These are phyloP conservation scores for Hyposoter dolosus DNA, from an alignment of 2,888 invertebrate species.

Conservation along the genomic window DNA sequence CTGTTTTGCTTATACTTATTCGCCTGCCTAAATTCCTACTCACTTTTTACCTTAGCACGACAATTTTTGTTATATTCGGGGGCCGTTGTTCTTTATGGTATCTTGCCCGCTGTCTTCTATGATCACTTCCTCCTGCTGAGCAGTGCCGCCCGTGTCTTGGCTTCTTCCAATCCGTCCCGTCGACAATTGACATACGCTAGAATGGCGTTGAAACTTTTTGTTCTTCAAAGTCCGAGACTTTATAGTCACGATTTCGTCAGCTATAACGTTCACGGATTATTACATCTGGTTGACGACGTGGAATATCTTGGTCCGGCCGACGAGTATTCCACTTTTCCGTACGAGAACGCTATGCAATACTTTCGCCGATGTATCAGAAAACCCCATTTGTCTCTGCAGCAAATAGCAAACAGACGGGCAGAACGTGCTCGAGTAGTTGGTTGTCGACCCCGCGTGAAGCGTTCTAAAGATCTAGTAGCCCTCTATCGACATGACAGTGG, in stretches of 20 bases:
- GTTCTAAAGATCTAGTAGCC: not conserved
- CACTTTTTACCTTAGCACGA: not conserved
- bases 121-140: conserved; percentile 42
- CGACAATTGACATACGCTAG: conserved; percentile 25
- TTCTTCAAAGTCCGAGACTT: not conserved
- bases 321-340: conserved; percentile 37
- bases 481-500: conserved; percentile 3
- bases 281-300: conserved; percentile 49
- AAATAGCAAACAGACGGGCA: conserved; percentile 29
- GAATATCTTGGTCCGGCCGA: conserved; percentile 23
- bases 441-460: not conserved
- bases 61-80: conserved; percentile 33
- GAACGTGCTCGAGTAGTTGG: conserved; percentile 1
- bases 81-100: conserved; percentile 13
- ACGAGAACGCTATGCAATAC: conserved; percentile 35
- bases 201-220: conserved; percentile 22
- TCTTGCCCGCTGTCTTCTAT: conserved; percentile 5
- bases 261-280: conserved; percentile 41
- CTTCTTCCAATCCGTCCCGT: not conserved
- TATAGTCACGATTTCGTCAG: not conserved
- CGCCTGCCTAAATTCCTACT: no score
- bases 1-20: no score
- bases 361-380: conserved; percentile 27
- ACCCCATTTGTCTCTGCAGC: conserved; percentile 16
- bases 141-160: conserved; percentile 24